Conservation (phyloP, 2,888 invertebrate species). For the Ditula angustiorana region DNA sequence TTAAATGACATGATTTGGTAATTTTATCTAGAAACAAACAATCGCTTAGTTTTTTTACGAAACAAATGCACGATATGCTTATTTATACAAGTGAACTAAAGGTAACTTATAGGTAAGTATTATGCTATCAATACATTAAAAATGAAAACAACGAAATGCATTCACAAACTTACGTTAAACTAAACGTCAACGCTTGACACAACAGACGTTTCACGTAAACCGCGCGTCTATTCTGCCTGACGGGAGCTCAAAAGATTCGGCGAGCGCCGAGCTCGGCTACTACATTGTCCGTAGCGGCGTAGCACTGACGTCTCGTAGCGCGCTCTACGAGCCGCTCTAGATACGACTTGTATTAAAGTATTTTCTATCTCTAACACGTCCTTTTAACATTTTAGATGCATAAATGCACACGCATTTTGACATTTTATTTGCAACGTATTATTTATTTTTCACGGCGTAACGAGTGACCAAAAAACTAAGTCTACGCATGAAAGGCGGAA, state of each 20-base stretch:
- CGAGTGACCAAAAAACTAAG: too few relatives aligned
- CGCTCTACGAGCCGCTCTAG: conserved; percentile 32
- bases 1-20: too few relatives aligned
- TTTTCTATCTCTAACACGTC: conserved; percentile 1
- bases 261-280: conserved; percentile 60
- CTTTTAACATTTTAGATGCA: not conserved
- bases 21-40: too few relatives aligned
- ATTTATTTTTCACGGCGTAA: too few relatives aligned
- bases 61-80: too few relatives aligned
- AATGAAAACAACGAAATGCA: conserved; percentile 39
- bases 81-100: too few relatives aligned
- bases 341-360: not conserved
- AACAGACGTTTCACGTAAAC: conserved; percentile 59
- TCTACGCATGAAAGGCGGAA: too few relatives aligned
- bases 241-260: conserved; percentile 70
- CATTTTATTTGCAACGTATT: not conserved
- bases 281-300: conserved; percentile 60
- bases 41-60: too few relatives aligned
- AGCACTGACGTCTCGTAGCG: conserved; percentile 58
- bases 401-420: too few relatives aligned
- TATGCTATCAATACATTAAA: not conserved
- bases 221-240: conserved; percentile 61
- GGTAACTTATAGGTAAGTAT: too few relatives aligned
- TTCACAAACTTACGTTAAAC: conserved; percentile 47
- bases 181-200: conserved; percentile 54